A percentile compares a stretch with the other conserved stretches of the same genome.
These are phyloP conservation scores for Microctonus brassicae DNA, from an alignment of 2,888 invertebrate species.

Conservation along the genomic window DNA sequence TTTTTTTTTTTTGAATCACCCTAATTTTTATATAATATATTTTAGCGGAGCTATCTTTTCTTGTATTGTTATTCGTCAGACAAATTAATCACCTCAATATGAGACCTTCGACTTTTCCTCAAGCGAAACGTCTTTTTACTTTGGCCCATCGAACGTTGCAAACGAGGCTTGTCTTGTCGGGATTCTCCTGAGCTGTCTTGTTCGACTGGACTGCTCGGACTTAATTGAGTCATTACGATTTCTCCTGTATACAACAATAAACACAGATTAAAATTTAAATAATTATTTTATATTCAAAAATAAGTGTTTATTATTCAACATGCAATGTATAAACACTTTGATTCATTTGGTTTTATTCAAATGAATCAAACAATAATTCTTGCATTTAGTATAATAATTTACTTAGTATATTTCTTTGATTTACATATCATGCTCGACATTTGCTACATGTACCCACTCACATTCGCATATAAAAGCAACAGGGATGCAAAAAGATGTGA, in stretches of 20 bases:
- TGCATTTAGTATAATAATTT: background rate
- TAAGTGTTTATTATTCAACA: conserved; percentile 19
- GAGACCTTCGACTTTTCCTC: conserved; percentile 81
- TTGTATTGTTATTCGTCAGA: too few species aligned
- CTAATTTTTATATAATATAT: too few species aligned
- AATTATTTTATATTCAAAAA: background rate
- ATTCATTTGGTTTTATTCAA: background rate
- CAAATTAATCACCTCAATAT: conserved; percentile 77
- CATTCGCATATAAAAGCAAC: too few species aligned
- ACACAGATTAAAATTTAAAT: background rate
- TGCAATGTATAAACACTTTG: background rate
- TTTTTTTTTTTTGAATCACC: too few species aligned
- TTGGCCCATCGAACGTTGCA: conserved; percentile 93
- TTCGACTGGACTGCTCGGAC: conserved; percentile 80
- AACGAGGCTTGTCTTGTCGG: conserved; percentile 75
- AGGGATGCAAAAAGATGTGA: background rate
- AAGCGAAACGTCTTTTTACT: conserved; percentile 94
- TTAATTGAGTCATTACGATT: conserved; percentile 81
- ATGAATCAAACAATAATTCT: background rate
- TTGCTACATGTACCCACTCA: background rate
- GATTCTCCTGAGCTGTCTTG: conserved; percentile 78
- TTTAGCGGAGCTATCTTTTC: too few species aligned
- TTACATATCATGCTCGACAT: background rate
- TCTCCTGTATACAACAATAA: conserved; percentile 73
- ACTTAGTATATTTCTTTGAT: background rate